A percentile compares a stretch with the other conserved stretches of the same genome.
phyloP scores from a whole-genome alignment of 2,113 vertebrate species.

The Piaya cayana region DNA sequence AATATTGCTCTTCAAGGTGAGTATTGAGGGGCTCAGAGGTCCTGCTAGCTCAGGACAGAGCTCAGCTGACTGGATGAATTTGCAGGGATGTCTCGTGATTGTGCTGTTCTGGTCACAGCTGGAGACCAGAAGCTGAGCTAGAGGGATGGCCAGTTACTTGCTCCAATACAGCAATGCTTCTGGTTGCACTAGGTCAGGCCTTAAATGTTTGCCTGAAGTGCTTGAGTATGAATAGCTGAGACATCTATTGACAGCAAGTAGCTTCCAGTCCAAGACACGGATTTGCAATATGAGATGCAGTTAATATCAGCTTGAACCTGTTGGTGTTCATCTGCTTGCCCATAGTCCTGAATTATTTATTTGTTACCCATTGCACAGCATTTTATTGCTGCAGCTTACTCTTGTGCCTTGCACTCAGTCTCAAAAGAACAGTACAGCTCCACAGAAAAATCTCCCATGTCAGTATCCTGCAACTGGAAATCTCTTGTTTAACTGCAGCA shows the following conservation, averaged over 20 bases:
- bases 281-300: neutral
- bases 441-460: neutral
- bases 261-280: neutral
- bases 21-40: neutral
- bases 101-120: neutral
- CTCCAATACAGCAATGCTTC: neutral
- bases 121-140: neutral
- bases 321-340: neutral
- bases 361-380: neutral
- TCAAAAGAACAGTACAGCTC: neutral
- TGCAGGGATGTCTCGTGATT: neutral
- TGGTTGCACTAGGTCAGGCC: neutral
- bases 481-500: neutral
- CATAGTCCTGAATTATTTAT: constrained; percentile 28
- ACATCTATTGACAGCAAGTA: neutral
- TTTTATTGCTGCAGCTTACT: neutral
- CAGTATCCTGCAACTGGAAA: neutral
- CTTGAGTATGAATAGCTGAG: neutral
- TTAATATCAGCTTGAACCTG: neutral
- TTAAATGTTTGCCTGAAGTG: neutral
- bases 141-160: neutral
- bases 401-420: neutral
- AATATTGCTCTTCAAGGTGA: neutral
- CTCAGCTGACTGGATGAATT: neutral
- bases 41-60: neutral